Base-by-base conservation (phyloP, 2,888 invertebrate species). In the Pyrrhosoma nymphula region DNA sequence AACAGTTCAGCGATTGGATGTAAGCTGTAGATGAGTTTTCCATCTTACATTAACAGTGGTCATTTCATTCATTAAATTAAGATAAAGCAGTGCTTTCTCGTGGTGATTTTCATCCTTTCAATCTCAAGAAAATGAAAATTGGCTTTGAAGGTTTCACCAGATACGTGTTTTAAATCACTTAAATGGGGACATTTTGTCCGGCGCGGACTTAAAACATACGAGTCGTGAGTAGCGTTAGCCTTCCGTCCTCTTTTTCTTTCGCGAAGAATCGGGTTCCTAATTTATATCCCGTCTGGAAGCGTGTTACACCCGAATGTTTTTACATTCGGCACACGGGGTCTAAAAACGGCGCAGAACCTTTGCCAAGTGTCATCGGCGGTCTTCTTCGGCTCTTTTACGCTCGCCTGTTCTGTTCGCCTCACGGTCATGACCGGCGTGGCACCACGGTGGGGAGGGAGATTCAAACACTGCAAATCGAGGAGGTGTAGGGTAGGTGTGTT, bases 281-380 rank as follows among this genome's bases (percentile, higher is more conserved):
- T 82, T 35, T 12, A 82, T 35, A 35, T 35, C 0, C 30, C n/a
- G 82, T 35, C 82, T 35, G 35, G 82, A 82, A 0, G 82, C 30
- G 30, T 35, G 82, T 82, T 14, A 82, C 6, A 82, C 14, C 16
- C 82, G 16, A 18, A 82, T 82, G 82, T 82, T 82, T 82, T 82
- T 18, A 35, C 69, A 35, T 82, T 82, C 82, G 30, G 35, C 82
- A 35, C 82, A 35, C 82, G 12, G 30, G 35, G n/a, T 26, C 82
- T 82, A 82, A 82, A 82, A 82, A 82, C 82, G 35, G 82, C 82
- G 35, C 35, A 26, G 35, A 18, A 35, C 35, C 82, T 18, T 82
- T 82, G 82, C 82, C 82, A 82, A 82, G 82, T 82, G 82, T 82
- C 82, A 35, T 82, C 82, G 12, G 47, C 35, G 20, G 82, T n/a